Conservation (phyloP, 2,888 invertebrate genomes). For the Steinernema hermaphroditum region DNA sequence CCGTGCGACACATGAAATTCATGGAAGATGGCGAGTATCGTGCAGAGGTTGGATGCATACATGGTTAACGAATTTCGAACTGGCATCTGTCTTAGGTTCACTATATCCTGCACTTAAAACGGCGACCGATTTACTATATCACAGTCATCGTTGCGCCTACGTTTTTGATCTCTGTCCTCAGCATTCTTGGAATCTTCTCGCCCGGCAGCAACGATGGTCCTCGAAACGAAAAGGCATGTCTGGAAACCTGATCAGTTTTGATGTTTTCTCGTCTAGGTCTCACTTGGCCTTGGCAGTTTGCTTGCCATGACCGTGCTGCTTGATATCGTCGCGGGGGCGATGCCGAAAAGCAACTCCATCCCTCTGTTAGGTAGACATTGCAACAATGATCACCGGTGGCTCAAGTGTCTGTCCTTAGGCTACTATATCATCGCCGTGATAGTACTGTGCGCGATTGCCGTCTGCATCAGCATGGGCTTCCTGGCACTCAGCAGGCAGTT, state of each 20-base stretch:
- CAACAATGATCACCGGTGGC: no score
- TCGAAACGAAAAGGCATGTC: constrained; percentile 53
- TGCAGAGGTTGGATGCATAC: not conserved
- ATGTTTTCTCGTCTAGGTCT: constrained; percentile 47
- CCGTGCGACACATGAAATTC: constrained; percentile 58
- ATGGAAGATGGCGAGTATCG: constrained; percentile 51
- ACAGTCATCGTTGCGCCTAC: constrained; percentile 63
- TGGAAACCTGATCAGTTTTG: constrained; percentile 22
- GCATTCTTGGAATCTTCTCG: constrained; percentile 61
- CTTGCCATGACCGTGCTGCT: constrained; percentile 60
- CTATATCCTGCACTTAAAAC: constrained; percentile 60
- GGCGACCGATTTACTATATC: constrained; percentile 60
- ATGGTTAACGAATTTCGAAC: constrained; percentile 39
- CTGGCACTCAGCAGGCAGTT: constrained; percentile 55
- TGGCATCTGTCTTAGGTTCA: constrained; percentile 48
- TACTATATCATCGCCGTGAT: constrained; percentile 62
- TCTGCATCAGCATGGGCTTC: constrained; percentile 57
- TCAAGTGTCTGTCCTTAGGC: constrained; percentile 35
- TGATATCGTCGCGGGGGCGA: constrained; percentile 61
- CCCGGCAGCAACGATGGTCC: constrained; percentile 59
- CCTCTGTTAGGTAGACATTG: constrained; percentile 50
- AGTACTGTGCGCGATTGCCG: constrained; percentile 58
- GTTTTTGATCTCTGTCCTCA: constrained; percentile 59
- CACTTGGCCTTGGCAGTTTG: constrained; percentile 55
- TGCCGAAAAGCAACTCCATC: constrained; percentile 62